Evolutionary conservation across 2,888 invertebrate species (phyloP).

Genomic region (Andrena hattorfiana): DNA sequence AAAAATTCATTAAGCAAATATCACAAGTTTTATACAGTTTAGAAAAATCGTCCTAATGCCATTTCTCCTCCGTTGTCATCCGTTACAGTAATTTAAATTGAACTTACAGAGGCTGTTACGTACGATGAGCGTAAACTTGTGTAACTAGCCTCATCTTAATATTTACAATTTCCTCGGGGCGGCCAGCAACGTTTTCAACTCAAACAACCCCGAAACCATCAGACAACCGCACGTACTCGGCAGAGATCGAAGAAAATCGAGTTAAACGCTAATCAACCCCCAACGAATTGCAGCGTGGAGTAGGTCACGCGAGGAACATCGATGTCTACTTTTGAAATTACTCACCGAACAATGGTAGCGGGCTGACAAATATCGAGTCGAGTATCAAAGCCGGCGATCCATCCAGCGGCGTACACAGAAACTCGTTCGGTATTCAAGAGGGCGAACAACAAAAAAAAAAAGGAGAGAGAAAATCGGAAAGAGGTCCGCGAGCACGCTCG

Average conservation of each 20-base stretch:
- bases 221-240: not conserved
- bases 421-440: slow-evolving; percentile 44
- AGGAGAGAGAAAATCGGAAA: slow-evolving; percentile 14
- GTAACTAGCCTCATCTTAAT: not conserved
- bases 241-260: not conserved
- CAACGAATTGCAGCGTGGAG: slow-evolving; percentile 1
- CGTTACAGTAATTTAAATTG: no score
- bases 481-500: slow-evolving; percentile 31
- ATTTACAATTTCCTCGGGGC: not conserved
- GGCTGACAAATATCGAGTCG: slow-evolving; percentile 44
- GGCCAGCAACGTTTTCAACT: not conserved
- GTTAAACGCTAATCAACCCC: slow-evolving; percentile 16
- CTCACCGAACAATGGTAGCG: slow-evolving; percentile 53
- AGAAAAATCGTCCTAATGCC: no score
- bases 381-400: slow-evolving; percentile 59
- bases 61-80: no score
- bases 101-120: no score
- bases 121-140: not conserved
- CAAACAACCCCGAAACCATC: not conserved
- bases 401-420: slow-evolving; percentile 50
- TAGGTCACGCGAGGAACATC: slow-evolving; percentile 7
- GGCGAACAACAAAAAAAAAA: slow-evolving; percentile 5
- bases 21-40: no score
- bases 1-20: no score
- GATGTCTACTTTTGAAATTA: slow-evolving; percentile 44